These are phyloP conservation scores for Heterohyrax brucei DNA, from an alignment of 2,797 vertebrate species.

Conservation along the genomic window DNA sequence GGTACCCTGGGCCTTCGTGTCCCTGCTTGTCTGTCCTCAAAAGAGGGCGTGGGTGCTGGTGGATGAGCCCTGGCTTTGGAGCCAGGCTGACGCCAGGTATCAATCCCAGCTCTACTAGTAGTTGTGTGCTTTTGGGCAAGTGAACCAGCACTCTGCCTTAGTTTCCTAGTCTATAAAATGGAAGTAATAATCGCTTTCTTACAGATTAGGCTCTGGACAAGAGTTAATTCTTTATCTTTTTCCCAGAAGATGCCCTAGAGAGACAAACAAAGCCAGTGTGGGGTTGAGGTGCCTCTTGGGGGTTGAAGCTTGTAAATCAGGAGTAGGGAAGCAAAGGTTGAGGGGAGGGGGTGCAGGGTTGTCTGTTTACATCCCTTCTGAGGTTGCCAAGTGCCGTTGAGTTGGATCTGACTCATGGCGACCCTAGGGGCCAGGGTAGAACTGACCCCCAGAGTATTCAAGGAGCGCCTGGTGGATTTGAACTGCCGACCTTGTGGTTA, in stretches of 20 bases:
- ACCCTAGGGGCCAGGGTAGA: too few relatives aligned
- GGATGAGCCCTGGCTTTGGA: neutral
- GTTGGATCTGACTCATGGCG: too few relatives aligned
- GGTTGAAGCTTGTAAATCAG: neutral
- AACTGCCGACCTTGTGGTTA: too few relatives aligned
- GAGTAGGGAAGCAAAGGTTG: neutral
- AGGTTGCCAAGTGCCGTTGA: neutral
- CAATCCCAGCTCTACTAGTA: neutral
- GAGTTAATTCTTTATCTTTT: too few relatives aligned
- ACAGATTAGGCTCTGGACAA: neutral
- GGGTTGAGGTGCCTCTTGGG: neutral
- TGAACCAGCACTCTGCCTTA: neutral
- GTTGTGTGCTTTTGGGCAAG: neutral
- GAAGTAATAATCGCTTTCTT: neutral
- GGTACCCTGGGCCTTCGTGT: neutral
- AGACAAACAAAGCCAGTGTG: neutral
- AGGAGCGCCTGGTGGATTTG: too few relatives aligned
- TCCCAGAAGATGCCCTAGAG: neutral
- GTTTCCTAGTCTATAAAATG: neutral
- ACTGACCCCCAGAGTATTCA: too few relatives aligned
- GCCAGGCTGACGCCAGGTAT: neutral
- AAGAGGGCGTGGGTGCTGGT: rapidly evolving
- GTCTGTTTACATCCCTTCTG: rapidly evolving
- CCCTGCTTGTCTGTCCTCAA: rapidly evolving
- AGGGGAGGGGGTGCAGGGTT: neutral